phyloP scores from a whole-genome alignment of 1,140 invertebrate genomes.

The Bilobella aurantiaca region DNA sequence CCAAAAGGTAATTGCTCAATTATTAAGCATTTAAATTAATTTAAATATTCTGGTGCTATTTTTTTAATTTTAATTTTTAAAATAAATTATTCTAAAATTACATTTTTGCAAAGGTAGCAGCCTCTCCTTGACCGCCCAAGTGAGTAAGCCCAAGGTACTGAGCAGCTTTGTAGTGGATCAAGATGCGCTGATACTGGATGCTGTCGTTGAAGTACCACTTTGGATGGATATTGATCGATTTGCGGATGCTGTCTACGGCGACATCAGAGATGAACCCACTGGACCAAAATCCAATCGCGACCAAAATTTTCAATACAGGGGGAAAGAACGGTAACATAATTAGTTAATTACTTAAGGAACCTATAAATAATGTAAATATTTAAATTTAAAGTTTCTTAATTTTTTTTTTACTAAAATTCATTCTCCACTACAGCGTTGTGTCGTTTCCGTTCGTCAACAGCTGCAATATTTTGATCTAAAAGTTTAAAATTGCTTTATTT shows the following conservation, averaged over 20 bases:
- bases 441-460: no score
- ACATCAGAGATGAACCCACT: neutral
- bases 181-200: conserved; percentile 32
- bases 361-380: no score
- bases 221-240: conserved; percentile 20
- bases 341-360: no score
- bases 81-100: neutral
- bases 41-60: neutral
- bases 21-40: neutral
- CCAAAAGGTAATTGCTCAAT: neutral
- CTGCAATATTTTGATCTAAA: no score
- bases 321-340: neutral
- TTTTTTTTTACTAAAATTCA: no score
- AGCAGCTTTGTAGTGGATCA: conserved; percentile 23
- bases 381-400: no score
- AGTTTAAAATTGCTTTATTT: no score
- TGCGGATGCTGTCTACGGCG: conserved; percentile 3
- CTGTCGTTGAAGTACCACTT: conserved; percentile 28
- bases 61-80: no score
- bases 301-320: neutral
- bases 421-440: no score
- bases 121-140: conserved; percentile 20
- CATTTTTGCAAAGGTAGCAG: neutral
- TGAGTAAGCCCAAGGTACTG: conserved; percentile 24
- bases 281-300: neutral